These are phyloP conservation scores for Lethenteron reissneri DNA, from an alignment of 2,113 vertebrate species.

Conservation along the genomic window DNA sequence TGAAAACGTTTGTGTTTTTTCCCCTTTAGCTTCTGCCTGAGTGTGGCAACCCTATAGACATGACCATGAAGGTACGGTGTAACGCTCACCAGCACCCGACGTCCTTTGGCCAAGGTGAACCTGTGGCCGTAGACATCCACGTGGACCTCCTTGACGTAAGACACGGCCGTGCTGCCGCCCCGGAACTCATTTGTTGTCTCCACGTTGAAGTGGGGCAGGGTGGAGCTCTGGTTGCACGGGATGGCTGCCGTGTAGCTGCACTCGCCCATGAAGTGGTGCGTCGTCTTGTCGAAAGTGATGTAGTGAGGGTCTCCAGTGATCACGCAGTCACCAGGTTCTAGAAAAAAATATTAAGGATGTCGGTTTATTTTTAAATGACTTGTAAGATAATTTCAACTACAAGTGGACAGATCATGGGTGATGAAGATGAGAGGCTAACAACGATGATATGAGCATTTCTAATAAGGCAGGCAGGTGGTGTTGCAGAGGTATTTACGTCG, in stretches of 20 bases:
- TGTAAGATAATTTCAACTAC: no score
- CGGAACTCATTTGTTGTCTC: conserved; percentile 49
- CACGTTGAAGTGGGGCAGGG: conserved; percentile 34
- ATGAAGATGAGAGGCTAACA: no score
- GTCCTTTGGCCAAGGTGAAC: conserved; percentile 37
- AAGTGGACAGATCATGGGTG: no score
- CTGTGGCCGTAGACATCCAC: conserved; percentile 22
- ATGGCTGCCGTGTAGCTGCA: conserved; percentile 53
- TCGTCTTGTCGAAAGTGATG: conserved; percentile 35
- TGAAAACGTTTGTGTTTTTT: no score
- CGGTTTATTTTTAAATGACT: no score
- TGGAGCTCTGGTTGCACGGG: conserved; percentile 25
- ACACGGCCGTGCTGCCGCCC: conserved; percentile 35
- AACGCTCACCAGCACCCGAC: conserved; percentile 35
- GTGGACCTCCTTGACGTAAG: conserved; percentile 43
- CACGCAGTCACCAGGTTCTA: conserved; percentile 11
- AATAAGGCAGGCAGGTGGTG: no score
- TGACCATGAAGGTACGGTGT: no score
- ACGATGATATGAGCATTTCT: no score
- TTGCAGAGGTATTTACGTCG: no score
- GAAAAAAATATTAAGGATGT: neutral
- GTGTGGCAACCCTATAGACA: no score
- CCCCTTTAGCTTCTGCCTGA: no score
- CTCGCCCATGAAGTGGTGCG: conserved; percentile 54
- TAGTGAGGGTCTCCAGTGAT: conserved; percentile 25